Base-by-base conservation (phyloP, 1,140 invertebrate species). In the Drosophila kohkoa region DNA sequence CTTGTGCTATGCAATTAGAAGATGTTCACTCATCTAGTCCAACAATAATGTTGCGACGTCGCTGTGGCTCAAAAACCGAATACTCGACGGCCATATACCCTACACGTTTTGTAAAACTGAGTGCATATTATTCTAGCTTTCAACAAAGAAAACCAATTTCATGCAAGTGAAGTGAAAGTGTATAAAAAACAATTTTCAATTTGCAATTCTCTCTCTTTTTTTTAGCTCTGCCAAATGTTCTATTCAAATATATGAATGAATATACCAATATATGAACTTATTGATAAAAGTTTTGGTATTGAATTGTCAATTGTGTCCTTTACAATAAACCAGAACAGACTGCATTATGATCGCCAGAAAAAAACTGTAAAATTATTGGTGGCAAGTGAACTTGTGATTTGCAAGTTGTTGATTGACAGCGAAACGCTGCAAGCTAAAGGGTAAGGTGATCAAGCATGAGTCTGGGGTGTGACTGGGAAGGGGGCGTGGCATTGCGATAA, bases 1-100 rank as follows among this genome's bases (percentile, higher is more conserved):
- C 15, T 35, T 59, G 11, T 58, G 58, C 59, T 65, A 60, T 60
- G 68, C 72, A 75, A 75, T 75, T 75, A 69, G 66, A 69, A 30
- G 13, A 43, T 60, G 71, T 60, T 60, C 16, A 45, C 54, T 10
- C 35, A 60, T 43, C 58, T 38, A 32, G 8, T 20, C 10, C 35
- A 70, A 70, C 35, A 70, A 70, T 54, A 41, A 69, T 32, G 59
- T 45, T 43, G 45, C 13, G n/a, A 32, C 32, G 32, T 48, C 46
- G 57, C 35, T 43, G 28, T 15, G 2, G 16, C 15, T 20, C 20
- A 20, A 20, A 20, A 3, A 0, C 2, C 20, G 3, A 20, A 20
- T 20, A 2, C 20, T 43, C 0, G 16, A 58, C 55, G 11, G 6
- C 1, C 3, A 58, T 10, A 58, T n/a, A 58, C 55, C 35, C 55